These are phyloP conservation scores for Lochmaea capreae DNA, from an alignment of 2,888 invertebrate genomes.

Conservation along the genomic window DNA sequence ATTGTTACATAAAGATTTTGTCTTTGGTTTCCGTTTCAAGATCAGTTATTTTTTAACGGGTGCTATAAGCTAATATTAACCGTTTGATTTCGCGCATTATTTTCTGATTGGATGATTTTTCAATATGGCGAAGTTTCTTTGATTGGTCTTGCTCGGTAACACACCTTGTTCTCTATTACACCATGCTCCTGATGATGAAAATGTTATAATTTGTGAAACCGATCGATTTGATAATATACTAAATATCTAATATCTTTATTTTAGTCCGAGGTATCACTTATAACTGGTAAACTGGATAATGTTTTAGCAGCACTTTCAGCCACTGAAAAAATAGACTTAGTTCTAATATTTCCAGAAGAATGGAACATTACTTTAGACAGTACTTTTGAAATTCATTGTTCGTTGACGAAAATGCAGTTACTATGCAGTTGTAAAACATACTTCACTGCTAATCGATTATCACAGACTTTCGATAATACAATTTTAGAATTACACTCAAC, in stretches of 20 bases:
- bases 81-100: too few species aligned
- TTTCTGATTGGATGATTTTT: too few species aligned
- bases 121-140: too few species aligned
- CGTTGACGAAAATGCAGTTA: conserved; percentile 49
- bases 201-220: too few species aligned
- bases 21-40: too few species aligned
- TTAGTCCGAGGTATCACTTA: conserved; percentile 29
- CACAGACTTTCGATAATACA: conserved; percentile 49
- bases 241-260: conserved; percentile 9
- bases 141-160: too few species aligned
- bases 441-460: conserved; percentile 50
- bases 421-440: conserved; percentile 43
- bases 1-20: too few species aligned
- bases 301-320: conserved; percentile 48
- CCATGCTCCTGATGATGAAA: too few species aligned
- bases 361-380: conserved; percentile 48
- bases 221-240: too few species aligned
- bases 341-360: conserved; percentile 47
- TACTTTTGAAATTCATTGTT: conserved; percentile 56
- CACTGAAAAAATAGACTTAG: conserved; percentile 48
- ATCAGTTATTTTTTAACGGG: too few species aligned
- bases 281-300: conserved; percentile 45
- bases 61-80: too few species aligned
- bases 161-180: too few species aligned
- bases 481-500: conserved; percentile 47